Evolutionary conservation across 2,797 vertebrate genomes (phyloP), one percentile per base, ranked within the genome.

Genomic region (Vespertilio murinus): DNA sequence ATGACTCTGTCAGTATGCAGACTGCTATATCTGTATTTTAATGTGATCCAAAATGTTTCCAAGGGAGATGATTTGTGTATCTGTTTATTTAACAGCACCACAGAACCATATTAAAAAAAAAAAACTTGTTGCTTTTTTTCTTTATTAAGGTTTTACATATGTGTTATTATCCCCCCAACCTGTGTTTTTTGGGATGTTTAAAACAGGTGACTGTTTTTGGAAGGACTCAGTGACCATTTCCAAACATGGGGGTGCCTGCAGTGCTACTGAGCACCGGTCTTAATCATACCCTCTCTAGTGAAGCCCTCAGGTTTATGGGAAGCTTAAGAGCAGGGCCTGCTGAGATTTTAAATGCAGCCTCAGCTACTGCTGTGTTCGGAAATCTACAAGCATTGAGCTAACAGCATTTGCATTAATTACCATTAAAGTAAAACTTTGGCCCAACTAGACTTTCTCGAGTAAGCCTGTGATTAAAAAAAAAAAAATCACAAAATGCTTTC

Each of bases 361-460:
- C 70, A 89, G 65, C 42, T 89, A 69, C 90, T 91, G 64, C 94
- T 90, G 64, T 80, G 87, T 95, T 87, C 75, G 85, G 71, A 94
- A 97, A 97, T 8, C 12, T 16, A 69, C 6, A 78, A 81, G 23
- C 42, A 17, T 42, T 81, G 73, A 96, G 75, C 73, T 86, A 95
- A 94, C 90, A 97, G 18, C 47, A 79, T 96, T 97, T 93, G 65
- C 64, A 96, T 97, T 88, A 94, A 52, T 95, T 74, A 91, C 59
- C 54, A 90, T 90, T 69, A 93, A 97, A 88, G 86, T 49, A 90
- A 89, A 97, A 95, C 93, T 84, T 91, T 33, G 81, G 52, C 38
- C 2, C 94, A 94, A 96, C 18, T 47, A 96, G 40, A 75, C 56
- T 61, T 90, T 89, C 47, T 82, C 47, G 87, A 94, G 81, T 90